Evolutionary conservation across 2,888 invertebrate species (phyloP).

Genomic region (Caenorhabditis sp.): DNA sequence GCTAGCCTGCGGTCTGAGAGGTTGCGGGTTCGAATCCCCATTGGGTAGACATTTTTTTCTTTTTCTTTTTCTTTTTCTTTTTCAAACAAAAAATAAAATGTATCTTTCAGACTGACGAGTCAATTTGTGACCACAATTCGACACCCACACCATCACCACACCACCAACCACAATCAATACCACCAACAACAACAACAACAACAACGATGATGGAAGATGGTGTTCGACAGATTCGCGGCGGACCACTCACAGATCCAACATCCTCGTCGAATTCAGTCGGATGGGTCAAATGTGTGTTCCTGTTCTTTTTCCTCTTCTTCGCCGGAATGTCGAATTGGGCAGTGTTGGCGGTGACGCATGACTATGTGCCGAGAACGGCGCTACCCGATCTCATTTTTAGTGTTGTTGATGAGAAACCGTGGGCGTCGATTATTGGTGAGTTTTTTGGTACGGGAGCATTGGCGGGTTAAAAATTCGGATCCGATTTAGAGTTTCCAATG

Average conservation of each 20-base stretch:
- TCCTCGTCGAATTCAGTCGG: constrained; percentile 15
- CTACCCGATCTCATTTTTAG: constrained; percentile 59
- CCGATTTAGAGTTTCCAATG: no score
- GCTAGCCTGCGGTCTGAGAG: no score
- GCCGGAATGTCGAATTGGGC: constrained; percentile 69
- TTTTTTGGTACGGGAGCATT: no score
- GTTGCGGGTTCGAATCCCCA: no score
- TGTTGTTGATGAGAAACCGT: constrained; percentile 53
- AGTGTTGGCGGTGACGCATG: constrained; percentile 69
- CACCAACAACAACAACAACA: not conserved
- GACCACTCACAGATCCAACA: not conserved
- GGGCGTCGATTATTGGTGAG: constrained; percentile 50
- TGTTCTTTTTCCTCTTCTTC: constrained; percentile 56
- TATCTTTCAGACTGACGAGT: constrained; percentile 38
- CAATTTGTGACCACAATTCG: constrained; percentile 20
- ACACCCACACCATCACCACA: constrained; percentile 8
- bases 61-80: no score
- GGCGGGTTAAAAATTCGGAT: no score
- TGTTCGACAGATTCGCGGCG: not conserved
- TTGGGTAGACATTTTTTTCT: no score
- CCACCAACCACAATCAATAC: no score
- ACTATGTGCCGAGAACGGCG: constrained; percentile 62
- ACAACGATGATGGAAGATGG: constrained; percentile 2
- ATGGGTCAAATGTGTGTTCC: constrained; percentile 53
- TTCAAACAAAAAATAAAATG: no score